Percentiles rank a stretch among this genome's conserved stretches.
Conservation (phyloP, 2,797 vertebrate genomes). For the Periparus ater region DNA sequence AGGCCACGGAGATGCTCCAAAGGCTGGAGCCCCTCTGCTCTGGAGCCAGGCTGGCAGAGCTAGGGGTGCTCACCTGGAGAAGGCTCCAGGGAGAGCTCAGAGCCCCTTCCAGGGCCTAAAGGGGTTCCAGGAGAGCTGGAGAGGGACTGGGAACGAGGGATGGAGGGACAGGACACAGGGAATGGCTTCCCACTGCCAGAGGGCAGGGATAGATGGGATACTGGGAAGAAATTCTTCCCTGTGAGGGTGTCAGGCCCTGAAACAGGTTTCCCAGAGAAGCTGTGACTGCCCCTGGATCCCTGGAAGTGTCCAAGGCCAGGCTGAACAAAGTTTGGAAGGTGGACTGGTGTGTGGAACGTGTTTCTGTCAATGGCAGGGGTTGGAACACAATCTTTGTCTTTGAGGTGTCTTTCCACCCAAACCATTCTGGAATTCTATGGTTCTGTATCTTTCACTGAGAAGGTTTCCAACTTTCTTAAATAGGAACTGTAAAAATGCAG, state of each 20-base stretch:
- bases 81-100: neutral
- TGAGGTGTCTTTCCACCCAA: neutral
- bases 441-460: neutral
- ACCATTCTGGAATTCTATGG: neutral
- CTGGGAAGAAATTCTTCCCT: fast-evolving
- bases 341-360: neutral
- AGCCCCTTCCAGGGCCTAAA: fast-evolving
- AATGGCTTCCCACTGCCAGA: fast-evolving
- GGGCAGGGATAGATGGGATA: fast-evolving
- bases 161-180: neutral
- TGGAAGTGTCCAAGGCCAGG: neutral
- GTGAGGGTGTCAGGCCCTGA: fast-evolving
- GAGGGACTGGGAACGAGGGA: neutral
- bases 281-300: neutral
- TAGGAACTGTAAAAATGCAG: neutral
- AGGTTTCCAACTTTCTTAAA: neutral
- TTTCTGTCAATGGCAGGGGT: neutral
- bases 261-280: neutral
- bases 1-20: fast-evolving
- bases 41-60: neutral
- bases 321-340: fast-evolving
- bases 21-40: neutral
- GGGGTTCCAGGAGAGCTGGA: neutral
- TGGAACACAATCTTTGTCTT: fast-evolving
- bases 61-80: neutral